These are phyloP conservation scores for Plagiodera versicolora DNA, from an alignment of 2,888 invertebrate genomes.

Conservation along the genomic window DNA sequence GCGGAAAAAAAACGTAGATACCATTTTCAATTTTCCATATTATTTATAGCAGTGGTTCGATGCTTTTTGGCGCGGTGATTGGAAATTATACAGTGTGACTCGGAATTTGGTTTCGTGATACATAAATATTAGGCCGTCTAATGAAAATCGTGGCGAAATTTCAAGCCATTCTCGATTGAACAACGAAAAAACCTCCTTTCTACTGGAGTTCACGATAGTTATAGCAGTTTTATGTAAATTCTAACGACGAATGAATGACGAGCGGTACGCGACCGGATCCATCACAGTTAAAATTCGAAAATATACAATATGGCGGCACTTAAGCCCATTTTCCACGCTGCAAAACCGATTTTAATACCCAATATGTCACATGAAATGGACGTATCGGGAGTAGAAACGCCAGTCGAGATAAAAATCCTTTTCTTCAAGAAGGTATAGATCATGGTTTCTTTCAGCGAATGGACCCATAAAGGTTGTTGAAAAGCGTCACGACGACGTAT, in stretches of 20 bases:
- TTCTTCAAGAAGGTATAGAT: background rate
- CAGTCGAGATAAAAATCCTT: background rate
- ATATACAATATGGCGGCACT: slow-evolving; percentile 51
- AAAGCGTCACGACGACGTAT: no score
- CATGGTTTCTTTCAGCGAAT: background rate
- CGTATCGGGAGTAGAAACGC: background rate
- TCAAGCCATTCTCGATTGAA: background rate
- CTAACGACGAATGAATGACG: slow-evolving; percentile 37
- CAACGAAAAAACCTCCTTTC: slow-evolving; percentile 3
- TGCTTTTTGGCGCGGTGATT: no score
- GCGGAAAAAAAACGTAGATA: no score
- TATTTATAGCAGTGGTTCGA: no score
- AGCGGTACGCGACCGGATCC: slow-evolving; percentile 41
- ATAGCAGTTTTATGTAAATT: slow-evolving; percentile 43
- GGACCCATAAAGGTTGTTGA: background rate
- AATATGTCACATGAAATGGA: slow-evolving; percentile 56
- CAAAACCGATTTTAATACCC: slow-evolving; percentile 57
- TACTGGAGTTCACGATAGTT: slow-evolving; percentile 19
- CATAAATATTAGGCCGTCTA: no score
- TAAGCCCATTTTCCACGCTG: slow-evolving; percentile 57
- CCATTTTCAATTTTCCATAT: no score
- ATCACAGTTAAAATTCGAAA: slow-evolving; percentile 49
- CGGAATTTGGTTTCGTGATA: no score
- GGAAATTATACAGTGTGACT: no score
- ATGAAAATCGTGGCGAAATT: background rate